Percentiles rank a stretch among this genome's conserved stretches.
Evolutionary conservation across 2,797 vertebrate genomes (phyloP).

Genomic region (Tenualosa thibaudeaui): DNA sequence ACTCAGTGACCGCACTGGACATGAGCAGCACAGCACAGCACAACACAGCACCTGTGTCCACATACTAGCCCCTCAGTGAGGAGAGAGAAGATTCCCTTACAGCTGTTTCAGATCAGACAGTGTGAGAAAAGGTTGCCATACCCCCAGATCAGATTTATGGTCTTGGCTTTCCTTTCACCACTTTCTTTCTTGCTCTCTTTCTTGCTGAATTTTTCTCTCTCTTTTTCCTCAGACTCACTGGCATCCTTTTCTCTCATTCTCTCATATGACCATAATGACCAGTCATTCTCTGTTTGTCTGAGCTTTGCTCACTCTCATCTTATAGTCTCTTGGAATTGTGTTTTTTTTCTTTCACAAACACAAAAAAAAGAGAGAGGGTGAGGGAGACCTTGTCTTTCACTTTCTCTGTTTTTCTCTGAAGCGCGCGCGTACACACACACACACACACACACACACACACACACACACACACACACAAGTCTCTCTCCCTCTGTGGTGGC

Average conservation of each 20-base stretch:
- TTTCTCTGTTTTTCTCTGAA: background rate
- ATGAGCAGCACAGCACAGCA: too few species aligned
- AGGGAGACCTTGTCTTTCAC: background rate
- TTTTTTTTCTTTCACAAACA: too few species aligned
- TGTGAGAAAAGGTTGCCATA: background rate
- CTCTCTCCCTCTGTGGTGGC: background rate
- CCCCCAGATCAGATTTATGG: background rate
- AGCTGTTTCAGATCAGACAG: background rate
- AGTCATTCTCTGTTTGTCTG: background rate
- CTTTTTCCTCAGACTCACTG: background rate
- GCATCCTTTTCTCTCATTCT: background rate
- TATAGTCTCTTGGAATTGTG: too few species aligned
- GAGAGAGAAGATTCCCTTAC: background rate
- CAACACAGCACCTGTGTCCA: too few species aligned
- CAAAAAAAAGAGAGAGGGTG: too few species aligned
- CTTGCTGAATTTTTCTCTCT: background rate
- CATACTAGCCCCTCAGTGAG: too few species aligned
- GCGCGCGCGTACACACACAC: background rate
- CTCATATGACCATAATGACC: conserved; percentile 10
- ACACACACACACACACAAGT: background rate
- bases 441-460: conserved; percentile 4
- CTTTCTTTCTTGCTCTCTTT: background rate
- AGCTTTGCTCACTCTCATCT: too few species aligned
- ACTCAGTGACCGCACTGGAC: background rate
- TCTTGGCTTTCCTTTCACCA: too few species aligned